Evolutionary conservation across 1,140 invertebrate genomes (phyloP).

Genomic region (Bombus superbus): DNA sequence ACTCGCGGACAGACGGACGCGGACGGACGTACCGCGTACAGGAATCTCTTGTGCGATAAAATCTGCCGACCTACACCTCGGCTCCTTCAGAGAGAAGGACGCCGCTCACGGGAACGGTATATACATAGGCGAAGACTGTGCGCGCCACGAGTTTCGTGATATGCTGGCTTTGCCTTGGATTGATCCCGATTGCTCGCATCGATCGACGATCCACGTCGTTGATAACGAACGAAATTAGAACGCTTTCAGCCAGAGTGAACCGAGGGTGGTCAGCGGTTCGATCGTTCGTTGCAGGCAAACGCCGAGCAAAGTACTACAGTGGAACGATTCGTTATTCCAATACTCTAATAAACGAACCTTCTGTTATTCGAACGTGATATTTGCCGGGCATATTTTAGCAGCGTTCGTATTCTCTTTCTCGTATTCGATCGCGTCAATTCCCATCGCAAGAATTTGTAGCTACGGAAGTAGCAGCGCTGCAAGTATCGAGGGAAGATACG

Average conservation of each 20-base stretch:
- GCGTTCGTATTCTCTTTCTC: too few relatives aligned
- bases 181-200: conserved; percentile 34
- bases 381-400: too few relatives aligned
- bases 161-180: conserved; percentile 11
- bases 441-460: too few relatives aligned
- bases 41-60: conserved; percentile 69
- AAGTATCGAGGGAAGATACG: too few relatives aligned
- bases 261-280: neutral
- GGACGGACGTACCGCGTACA: conserved; percentile 56
- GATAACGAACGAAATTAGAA: neutral
- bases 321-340: too few relatives aligned
- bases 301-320: neutral
- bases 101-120: neutral
- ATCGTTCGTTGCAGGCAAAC: neutral
- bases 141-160: conserved; percentile 18
- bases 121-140: neutral
- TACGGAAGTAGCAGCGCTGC: too few relatives aligned
- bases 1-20: conserved; percentile 53
- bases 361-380: too few relatives aligned
- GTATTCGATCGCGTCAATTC: too few relatives aligned
- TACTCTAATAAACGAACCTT: too few relatives aligned
- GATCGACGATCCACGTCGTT: conserved; percentile 25
- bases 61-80: conserved; percentile 70
- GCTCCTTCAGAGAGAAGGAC: conserved; percentile 54
- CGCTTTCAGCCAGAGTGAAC: neutral